These are phyloP conservation scores for Natrix natrix DNA, from an alignment of 2,797 vertebrate genomes.

Conservation along the genomic window DNA sequence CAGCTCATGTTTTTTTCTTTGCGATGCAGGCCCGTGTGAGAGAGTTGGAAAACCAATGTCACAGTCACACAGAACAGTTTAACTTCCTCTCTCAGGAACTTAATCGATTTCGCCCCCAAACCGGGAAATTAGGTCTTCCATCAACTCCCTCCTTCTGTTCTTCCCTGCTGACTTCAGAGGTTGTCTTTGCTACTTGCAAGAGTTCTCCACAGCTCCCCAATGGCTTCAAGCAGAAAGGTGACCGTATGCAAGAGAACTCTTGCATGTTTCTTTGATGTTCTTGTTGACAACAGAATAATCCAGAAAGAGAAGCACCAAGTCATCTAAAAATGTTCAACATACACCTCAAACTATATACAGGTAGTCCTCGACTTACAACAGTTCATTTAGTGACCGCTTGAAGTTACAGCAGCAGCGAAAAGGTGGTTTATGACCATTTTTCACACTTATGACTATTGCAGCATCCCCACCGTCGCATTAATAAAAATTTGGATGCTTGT, in stretches of 20 bases:
- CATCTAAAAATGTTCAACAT: neutral
- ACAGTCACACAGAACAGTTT: conserved; percentile 92
- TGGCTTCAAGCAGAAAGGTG: conserved; percentile 78
- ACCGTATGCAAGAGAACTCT: conserved; percentile 4
- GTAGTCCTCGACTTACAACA: neutral
- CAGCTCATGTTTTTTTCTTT: conserved; percentile 31
- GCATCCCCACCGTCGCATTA: neutral
- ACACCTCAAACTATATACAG: neutral
- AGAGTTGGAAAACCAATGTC: conserved; percentile 94
- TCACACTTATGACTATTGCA: neutral
- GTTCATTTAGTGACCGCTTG: neutral
- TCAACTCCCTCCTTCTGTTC: conserved; percentile 59
- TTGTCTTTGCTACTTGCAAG: conserved; percentile 65
- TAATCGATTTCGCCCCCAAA: conserved; percentile 89
- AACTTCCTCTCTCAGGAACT: conserved; percentile 89
- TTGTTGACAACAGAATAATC: neutral
- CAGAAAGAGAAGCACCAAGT: neutral
- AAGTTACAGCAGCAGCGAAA: neutral
- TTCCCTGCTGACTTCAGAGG: conserved; percentile 72
- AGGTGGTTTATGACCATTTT: neutral
- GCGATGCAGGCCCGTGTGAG: conserved; percentile 85
- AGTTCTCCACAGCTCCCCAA: conserved; percentile 59
- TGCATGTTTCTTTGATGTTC: neutral
- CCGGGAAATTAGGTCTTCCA: conserved; percentile 85
- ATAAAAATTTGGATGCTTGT: neutral